Evolutionary conservation across 2,888 invertebrate species (phyloP).

Genomic region (Gari tellinella): DNA sequence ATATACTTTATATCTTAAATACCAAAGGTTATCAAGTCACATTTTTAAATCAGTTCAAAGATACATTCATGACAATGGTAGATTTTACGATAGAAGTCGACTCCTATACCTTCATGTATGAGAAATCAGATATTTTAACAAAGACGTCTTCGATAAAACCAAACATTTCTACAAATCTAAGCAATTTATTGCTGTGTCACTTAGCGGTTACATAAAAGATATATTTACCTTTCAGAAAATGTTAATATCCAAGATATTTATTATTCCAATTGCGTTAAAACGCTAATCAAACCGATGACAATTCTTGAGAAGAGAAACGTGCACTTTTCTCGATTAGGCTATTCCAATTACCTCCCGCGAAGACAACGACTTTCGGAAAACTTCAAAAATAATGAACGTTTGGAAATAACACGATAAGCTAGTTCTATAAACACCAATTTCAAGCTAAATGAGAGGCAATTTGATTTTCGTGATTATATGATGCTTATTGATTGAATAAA

Average conservation of each 20-base stretch:
- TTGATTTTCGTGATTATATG: background rate
- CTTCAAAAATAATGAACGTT: conserved; percentile 2
- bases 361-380: background rate
- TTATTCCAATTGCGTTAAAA: conserved; percentile 23
- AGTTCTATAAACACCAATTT: background rate
- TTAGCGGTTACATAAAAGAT: conserved; percentile 39
- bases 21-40: too few relatives aligned
- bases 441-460: background rate
- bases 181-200: background rate
- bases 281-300: conserved; percentile 43
- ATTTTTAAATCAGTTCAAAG: too few relatives aligned
- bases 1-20: too few relatives aligned
- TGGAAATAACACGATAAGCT: background rate
- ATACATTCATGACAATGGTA: too few relatives aligned
- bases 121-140: conserved; percentile 49
- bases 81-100: too few relatives aligned
- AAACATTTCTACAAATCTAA: conserved; percentile 29
- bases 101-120: background rate
- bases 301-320: conserved; percentile 60
- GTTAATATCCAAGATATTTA: conserved; percentile 39
- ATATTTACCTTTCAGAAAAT: conserved; percentile 51
- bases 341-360: conserved; percentile 59
- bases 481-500: conserved; percentile 1
- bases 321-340: conserved; percentile 63
- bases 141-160: conserved; percentile 53